A percentile compares a stretch with the other conserved stretches of the same genome.
phyloP scores from a whole-genome alignment of 2,113 vertebrate genomes.

The Istiophorus platypterus region DNA sequence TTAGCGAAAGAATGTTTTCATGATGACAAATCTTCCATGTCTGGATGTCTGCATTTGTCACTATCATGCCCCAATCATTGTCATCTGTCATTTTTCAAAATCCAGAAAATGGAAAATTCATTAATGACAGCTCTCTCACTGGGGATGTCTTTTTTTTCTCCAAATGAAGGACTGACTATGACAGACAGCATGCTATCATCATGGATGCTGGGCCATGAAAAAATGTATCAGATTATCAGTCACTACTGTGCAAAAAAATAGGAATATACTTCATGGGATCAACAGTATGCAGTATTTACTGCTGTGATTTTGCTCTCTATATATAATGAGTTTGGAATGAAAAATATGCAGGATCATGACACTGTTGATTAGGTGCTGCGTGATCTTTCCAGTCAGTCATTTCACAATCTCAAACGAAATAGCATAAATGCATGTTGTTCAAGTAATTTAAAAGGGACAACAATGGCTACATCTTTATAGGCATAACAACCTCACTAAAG shows the following conservation, averaged over 20 bases:
- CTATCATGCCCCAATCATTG: slow-evolving; percentile 2
- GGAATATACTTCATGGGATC: neutral
- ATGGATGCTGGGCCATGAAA: neutral
- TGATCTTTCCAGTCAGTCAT: neutral
- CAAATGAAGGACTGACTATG: slow-evolving; percentile 22
- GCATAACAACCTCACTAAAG: neutral
- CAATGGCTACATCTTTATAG: neutral
- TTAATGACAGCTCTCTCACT: slow-evolving; percentile 24
- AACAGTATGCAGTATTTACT: neutral
- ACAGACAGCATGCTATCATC: slow-evolving; percentile 8
- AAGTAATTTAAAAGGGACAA: neutral
- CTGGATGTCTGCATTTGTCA: slow-evolving; percentile 31
- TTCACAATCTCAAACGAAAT: neutral
- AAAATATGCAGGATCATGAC: neutral
- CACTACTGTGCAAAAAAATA: neutral
- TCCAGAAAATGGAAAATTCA: slow-evolving; percentile 34
- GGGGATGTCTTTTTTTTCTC: slow-evolving; percentile 34
- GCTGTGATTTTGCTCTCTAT: neutral
- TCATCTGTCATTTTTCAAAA: slow-evolving; percentile 49
- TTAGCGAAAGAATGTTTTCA: slow-evolving; percentile 14
- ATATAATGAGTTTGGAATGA: neutral
- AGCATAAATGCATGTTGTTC: neutral
- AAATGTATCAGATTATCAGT: neutral
- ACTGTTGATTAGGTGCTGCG: neutral
- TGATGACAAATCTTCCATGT: slow-evolving; percentile 34